Evolutionary conservation across 2,113 vertebrate genomes (phyloP).

Genomic region (Collichthys lucidus): DNA sequence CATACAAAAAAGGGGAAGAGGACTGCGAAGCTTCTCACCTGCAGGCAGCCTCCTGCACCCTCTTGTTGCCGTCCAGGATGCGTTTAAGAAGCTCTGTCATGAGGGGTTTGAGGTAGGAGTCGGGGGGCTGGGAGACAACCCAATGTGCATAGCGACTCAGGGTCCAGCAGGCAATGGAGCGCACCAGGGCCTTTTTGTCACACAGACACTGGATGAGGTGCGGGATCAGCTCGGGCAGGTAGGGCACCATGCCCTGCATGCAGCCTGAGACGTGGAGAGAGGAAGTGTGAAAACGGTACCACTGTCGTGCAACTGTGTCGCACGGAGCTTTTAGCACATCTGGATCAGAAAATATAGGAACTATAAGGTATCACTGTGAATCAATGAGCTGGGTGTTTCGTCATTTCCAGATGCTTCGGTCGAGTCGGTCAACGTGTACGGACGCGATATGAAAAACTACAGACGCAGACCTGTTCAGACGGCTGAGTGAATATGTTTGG

Average conservation of each 20-base stretch:
- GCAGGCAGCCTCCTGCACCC: slow-evolving; percentile 96
- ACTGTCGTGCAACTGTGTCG: not conserved
- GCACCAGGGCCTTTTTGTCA: slow-evolving; percentile 93
- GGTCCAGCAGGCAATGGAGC: slow-evolving; percentile 96
- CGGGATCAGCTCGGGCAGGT: slow-evolving; percentile 93
- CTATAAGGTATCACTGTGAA: slow-evolving; percentile 59
- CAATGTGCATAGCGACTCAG: slow-evolving; percentile 97
- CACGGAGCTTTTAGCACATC: slow-evolving; percentile 2
- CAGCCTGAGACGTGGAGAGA: slow-evolving; percentile 83
- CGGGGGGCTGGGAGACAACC: slow-evolving; percentile 95
- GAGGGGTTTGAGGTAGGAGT: slow-evolving; percentile 94
- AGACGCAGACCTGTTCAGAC: too few relatives aligned
- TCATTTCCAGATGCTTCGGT: slow-evolving; percentile 52
- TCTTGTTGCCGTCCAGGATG: slow-evolving; percentile 95
- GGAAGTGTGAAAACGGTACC: not conserved
- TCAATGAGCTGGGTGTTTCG: slow-evolving; percentile 74
- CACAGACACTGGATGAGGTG: slow-evolving; percentile 94
- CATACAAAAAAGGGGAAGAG: not conserved
- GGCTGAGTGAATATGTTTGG: not conserved
- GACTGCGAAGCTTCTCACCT: slow-evolving; percentile 80
- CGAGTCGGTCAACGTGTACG: too few relatives aligned
- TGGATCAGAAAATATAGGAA: slow-evolving; percentile 73
- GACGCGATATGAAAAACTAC: too few relatives aligned
- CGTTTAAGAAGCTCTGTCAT: slow-evolving; percentile 96
- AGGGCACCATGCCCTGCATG: slow-evolving; percentile 97